Percentiles rank a stretch among this genome's conserved stretches.
phyloP scores from a whole-genome alignment of 2,888 invertebrate genomes.

The Melangyna quadrimaculata region DNA sequence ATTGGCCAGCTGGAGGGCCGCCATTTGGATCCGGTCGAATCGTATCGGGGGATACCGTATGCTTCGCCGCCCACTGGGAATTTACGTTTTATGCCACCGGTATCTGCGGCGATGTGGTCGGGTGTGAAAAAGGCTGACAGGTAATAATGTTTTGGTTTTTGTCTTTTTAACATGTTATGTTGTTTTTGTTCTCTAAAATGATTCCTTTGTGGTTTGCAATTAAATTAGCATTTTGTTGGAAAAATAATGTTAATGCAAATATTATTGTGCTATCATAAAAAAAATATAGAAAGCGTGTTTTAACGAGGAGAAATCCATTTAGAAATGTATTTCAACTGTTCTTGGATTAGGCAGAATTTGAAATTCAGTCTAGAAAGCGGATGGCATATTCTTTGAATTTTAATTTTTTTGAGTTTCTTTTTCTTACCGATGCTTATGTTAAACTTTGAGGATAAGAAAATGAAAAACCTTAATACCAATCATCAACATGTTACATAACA shows the following conservation, averaged over 20 bases:
- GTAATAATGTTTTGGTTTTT: conserved; percentile 74
- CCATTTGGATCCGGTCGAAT: conserved; percentile 93
- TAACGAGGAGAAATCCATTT: background rate
- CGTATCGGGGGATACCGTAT: conserved; percentile 96
- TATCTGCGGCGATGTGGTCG: conserved; percentile 95
- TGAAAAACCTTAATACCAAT: no score
- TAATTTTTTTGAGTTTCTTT: no score
- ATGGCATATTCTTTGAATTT: no score
- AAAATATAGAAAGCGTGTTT: background rate
- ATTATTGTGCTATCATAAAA: background rate
- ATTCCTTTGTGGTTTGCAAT: conserved; percentile 20
- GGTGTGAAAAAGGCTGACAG: conserved; percentile 93
- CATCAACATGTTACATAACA: no score
- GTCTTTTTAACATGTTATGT: conserved; percentile 11
- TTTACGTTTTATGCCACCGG: conserved; percentile 97
- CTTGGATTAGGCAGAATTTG: no score
- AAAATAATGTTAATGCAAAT: conserved; percentile 25
- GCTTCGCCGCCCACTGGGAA: conserved; percentile 95
- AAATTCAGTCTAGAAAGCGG: no score
- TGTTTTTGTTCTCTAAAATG: conserved; percentile 12
- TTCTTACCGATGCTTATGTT: no score
- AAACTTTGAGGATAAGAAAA: no score
- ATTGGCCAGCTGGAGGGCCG: conserved; percentile 91
- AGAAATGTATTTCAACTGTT: no score
- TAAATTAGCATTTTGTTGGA: conserved; percentile 37